Base-by-base conservation (phyloP, 1,140 invertebrate species). In the Meloidogyne exigua region DNA sequence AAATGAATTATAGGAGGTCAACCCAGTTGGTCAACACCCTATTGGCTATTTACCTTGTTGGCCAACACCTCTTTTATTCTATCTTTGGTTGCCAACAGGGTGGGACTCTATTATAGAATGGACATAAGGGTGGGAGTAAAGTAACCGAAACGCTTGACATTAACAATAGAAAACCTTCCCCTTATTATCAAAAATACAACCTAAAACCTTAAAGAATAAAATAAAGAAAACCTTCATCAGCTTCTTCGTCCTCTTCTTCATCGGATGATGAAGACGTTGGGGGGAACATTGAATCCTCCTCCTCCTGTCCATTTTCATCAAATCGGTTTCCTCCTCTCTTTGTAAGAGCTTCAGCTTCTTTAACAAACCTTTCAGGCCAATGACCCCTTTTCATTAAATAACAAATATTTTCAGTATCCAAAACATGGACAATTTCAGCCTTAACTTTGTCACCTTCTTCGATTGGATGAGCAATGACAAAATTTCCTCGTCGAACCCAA, bases 391-490 rank as follows among this genome's bases (percentile, higher is more conserved):
- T 57, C 21, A 64, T 26, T 62, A 79, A 28, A 71, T 70, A 42
- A 21, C 25, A 44, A 63, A 80, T 68, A 68, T 81, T 81, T 32
- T 81, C 80, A 0, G 18, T 21, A 65, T 81, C 79, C 39, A 81
- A 69, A 70, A 81, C 70, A 68, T 81, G 76, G 2, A 44, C 44
- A 39, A 81, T 77, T 73, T 81, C 79, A 21, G 79, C 79, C 21
- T 70, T 70, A 25, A 81, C 79, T 69, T 82, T 81, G 26, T 81
- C 79, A 4, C 79, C 79, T 68, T 81, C 79, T 64, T 81, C 80
- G 25, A 81, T 81, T 36, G 79, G 68, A 28, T 81, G 63, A 25
- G 79, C 42, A 44, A 81, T 66, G 25, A 81, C 80, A 65, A 77
- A 81, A 63, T 72, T 71, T 15, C 79, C 79, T 11, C 79, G 73